Base-by-base conservation (phyloP, 2,888 invertebrate species). In the Nipponacmea schrenckii region DNA sequence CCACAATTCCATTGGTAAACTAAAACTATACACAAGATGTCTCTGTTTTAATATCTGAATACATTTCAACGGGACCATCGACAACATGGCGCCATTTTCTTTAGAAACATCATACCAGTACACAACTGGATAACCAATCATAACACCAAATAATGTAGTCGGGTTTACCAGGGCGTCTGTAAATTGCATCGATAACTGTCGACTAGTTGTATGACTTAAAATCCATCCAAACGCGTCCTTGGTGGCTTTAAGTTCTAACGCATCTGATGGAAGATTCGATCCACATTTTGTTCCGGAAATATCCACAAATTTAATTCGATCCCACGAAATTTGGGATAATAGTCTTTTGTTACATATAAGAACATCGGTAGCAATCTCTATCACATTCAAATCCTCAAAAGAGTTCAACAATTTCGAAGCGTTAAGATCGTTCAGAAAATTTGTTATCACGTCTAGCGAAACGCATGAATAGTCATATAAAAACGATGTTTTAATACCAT, bases 71-170 rank as follows among this genome's bases (percentile, higher is more conserved):
- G 56, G 56, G 12, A 24, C 56, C 56, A 56, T 56, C 20, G 20
- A 20, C 56, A 56, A 56, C 20, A 20, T 24, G 24, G 20, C 24
- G 20, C 10, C 14, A 56, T 56, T 24, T 24, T 62, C 71, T 27
- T 73, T 62, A 15, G 24, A n/a, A 44, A 70, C 64, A 20, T 75
- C 74, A 72, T 78, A 83, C 79, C 80, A 83, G 62, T 83, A 83
- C 3, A 83, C 65, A 0, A 79, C 72, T 24, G 83, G 83, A 63
- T 81, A 83, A 20, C 80, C 79, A 10, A 83, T 73, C 63, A 81
- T 65, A 24, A 81, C 39, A 26, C 83, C 83, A 74, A 80, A 82
- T 39, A 83, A 50, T 31, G 80, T 78, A 0, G 82, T 74, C 8
- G 77, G 69, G 67, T 80, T 80, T 46, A 71, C 73, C 31, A 15